These are phyloP conservation scores for Machimus rusticus DNA, from an alignment of 2,888 invertebrate genomes.

Conservation along the genomic window DNA sequence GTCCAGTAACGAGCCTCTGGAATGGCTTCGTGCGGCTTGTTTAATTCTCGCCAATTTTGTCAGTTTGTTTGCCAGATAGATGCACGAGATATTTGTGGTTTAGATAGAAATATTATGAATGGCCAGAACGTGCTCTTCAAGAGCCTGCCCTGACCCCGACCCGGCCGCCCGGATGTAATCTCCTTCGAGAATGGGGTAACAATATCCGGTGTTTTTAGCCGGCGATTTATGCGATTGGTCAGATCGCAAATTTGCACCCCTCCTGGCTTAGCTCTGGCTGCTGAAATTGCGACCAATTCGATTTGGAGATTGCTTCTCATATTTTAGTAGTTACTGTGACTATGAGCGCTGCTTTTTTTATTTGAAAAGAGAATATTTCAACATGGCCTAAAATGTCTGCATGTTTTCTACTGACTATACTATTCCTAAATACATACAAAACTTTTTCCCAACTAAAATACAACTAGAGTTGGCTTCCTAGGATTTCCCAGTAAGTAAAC, in stretches of 20 bases:
- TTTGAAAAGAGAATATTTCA: too few relatives aligned
- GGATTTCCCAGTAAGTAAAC: too few relatives aligned
- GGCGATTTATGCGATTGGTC: neutral
- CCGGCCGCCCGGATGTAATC: neutral
- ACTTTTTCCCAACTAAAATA: too few relatives aligned
- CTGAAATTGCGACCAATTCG: neutral
- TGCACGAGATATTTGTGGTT: slow-evolving; percentile 26
- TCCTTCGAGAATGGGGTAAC: neutral
- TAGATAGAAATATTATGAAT: slow-evolving; percentile 35
- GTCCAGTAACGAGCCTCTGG: neutral
- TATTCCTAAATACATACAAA: too few relatives aligned
- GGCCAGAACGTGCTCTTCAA: slow-evolving; percentile 11
- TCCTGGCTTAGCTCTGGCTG: neutral
- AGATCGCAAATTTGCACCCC: neutral
- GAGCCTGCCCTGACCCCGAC: neutral
- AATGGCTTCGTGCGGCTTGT: slow-evolving; percentile 11
- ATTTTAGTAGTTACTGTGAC: neutral
- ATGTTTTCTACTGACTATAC: too few relatives aligned
- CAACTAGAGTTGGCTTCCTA: too few relatives aligned
- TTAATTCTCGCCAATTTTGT: neutral
- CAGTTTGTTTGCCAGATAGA: slow-evolving; percentile 34
- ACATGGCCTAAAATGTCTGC: too few relatives aligned
- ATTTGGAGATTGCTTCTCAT: neutral
- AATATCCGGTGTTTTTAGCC: neutral
- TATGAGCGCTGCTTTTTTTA: too few relatives aligned